phyloP scores from a whole-genome alignment of 2,113 vertebrate genomes.

The Aepyceros melampus region DNA sequence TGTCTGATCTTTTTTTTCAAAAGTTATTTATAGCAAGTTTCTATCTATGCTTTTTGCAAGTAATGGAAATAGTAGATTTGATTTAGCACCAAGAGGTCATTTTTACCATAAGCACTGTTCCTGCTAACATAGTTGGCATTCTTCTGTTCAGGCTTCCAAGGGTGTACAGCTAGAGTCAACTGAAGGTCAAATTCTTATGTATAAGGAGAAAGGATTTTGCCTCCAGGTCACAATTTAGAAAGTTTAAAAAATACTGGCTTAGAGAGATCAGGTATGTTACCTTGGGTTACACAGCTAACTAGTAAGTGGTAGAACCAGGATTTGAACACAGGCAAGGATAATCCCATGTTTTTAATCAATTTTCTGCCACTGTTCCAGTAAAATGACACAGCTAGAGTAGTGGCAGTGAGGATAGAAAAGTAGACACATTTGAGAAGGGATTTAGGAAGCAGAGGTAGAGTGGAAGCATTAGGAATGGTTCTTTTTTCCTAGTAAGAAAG shows the following conservation, averaged over 20 bases:
- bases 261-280: neutral
- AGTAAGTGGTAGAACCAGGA: neutral
- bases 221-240: neutral
- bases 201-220: neutral
- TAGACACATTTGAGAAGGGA: neutral
- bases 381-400: neutral
- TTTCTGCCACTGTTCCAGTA: neutral
- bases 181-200: neutral
- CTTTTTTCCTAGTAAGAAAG: neutral
- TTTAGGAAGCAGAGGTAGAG: neutral
- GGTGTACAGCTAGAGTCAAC: neutral
- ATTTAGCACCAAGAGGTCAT: neutral
- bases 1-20: neutral
- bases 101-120: neutral
- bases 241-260: neutral
- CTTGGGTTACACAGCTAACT: neutral
- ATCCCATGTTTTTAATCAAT: neutral
- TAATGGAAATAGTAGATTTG: constrained; percentile 36
- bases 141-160: constrained; percentile 14
- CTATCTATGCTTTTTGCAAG: constrained; percentile 15
- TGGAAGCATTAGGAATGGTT: neutral
- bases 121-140: constrained; percentile 6
- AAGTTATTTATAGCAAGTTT: constrained; percentile 29
- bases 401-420: neutral
- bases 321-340: neutral